Evolutionary conservation across 2,888 invertebrate species (phyloP), one percentile per base, ranked within the genome.

Genomic region (Pseudococcus jackbeardsleyi): DNA sequence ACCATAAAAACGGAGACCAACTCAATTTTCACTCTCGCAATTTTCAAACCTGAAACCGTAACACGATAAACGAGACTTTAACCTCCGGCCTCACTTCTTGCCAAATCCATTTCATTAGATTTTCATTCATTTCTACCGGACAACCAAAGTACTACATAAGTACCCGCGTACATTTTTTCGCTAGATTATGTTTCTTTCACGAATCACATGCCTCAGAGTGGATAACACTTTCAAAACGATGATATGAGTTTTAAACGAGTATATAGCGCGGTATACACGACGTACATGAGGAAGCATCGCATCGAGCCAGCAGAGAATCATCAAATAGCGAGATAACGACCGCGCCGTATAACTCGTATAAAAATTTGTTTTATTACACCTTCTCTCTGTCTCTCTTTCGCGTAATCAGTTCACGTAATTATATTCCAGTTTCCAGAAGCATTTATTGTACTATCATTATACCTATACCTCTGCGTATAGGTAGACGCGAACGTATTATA

Each of bases 401-500:
- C 46, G 46, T 82, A 82, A 82, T 82, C 79, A 82, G 79, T 46
- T 46, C 79, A 46, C 42, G 79, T 82, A 82, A 82, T 82, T 82
- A 82, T 82, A 46, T 82, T 82, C 79, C 46, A 82, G 79, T 82
- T 82, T 82, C 79, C 79, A 82, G 79, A 82, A 82, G 79, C 79
- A 82, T 82, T 82, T 82, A 82, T 82, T 82, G 79, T 82, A 82
- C 79, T 82, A 82, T 82, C 79, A 82, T 82, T 82, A 82, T 82
- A 72, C 72, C 54, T 54, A 64, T 59, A n/a, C 22, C 64, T 64
- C 5, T 64, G 22, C 9, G 22, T 64, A 64, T 22, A 22, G 22
- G 22, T 22, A 33, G 33, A 17, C 33, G 72, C 26, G 17, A 33
- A 72, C 72, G 33, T 39, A 26, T 72, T 72, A 64, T 64, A 64